Evolutionary conservation across 2,797 vertebrate species (phyloP).

Genomic region (Enteromius radiatus): DNA sequence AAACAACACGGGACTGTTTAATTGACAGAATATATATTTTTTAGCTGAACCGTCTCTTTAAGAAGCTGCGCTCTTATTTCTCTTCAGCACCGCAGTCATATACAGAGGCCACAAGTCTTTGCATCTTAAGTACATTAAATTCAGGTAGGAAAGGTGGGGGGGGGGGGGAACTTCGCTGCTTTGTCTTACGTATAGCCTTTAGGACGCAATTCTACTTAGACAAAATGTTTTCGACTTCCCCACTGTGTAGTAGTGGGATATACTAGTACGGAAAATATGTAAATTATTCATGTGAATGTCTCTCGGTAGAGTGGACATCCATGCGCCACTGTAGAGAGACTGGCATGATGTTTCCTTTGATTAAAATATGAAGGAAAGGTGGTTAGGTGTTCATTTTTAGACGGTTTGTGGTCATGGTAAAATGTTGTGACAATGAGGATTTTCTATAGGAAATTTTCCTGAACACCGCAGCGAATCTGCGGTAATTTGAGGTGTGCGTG

Average conservation of each 20-base stretch:
- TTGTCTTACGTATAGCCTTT: background rate
- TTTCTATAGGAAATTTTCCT: background rate
- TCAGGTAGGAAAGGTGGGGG: background rate
- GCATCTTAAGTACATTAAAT: background rate
- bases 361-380: background rate
- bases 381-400: background rate
- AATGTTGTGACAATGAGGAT: background rate
- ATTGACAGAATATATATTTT: background rate
- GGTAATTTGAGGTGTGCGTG: constrained; percentile 8
- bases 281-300: constrained; percentile 74
- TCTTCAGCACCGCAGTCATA: constrained; percentile 6
- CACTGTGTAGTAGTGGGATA: constrained; percentile 17
- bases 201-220: background rate
- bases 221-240: constrained; percentile 4
- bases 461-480: background rate
- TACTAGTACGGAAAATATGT: constrained; percentile 66
- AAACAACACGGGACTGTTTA: background rate
- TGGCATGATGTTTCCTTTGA: background rate
- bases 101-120: background rate
- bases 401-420: background rate
- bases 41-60: constrained; percentile 18
- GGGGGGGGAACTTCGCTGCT: background rate
- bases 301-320: constrained; percentile 63
- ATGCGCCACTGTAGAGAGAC: constrained; percentile 16
- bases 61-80: constrained; percentile 22